Percentiles rank a stretch among this genome's conserved stretches.
Evolutionary conservation across 2,888 invertebrate genomes (phyloP).

Genomic region (Hydropsyche betteni): DNA sequence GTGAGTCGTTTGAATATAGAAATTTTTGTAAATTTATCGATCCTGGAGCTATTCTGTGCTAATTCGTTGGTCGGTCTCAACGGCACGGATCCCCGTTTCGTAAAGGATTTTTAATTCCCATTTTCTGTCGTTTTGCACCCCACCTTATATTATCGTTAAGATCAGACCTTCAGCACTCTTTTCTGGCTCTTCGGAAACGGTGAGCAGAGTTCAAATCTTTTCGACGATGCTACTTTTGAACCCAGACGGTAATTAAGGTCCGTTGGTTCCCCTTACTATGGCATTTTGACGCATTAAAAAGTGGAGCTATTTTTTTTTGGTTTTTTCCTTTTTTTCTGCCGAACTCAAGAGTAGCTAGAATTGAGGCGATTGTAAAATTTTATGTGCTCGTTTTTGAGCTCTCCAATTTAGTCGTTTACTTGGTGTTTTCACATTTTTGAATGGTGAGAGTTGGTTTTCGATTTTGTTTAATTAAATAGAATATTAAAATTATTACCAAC

Average conservation of each 20-base stretch:
- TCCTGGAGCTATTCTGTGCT: not conserved
- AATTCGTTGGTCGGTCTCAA: slow-evolving; percentile 10
- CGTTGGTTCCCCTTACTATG: not conserved
- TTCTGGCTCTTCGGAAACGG: not conserved
- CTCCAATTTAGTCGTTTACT: slow-evolving; percentile 8
- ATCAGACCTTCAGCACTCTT: not conserved
- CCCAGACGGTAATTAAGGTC: slow-evolving; percentile 14
- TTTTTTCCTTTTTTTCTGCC: not conserved
- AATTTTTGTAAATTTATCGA: not conserved
- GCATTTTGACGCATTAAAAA: slow-evolving; percentile 26
- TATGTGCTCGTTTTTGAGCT: slow-evolving; percentile 14
- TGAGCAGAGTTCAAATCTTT: slow-evolving; percentile 10
- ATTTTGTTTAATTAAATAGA: too few relatives aligned
- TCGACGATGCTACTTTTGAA: too few relatives aligned
- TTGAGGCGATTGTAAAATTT: slow-evolving; percentile 13
- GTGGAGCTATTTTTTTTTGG: not conserved
- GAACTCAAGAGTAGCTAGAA: not conserved
- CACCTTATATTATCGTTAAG: slow-evolving; percentile 20
- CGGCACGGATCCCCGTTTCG: slow-evolving; percentile 5
- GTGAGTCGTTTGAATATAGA: too few relatives aligned
- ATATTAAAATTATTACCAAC: too few relatives aligned
- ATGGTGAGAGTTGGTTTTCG: too few relatives aligned
- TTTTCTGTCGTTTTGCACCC: slow-evolving; percentile 12
- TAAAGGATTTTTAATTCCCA: slow-evolving; percentile 19
- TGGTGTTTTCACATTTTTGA: not conserved